Conservation (phyloP, 2,888 invertebrate genomes). For the Tubulanus polymorphus region DNA sequence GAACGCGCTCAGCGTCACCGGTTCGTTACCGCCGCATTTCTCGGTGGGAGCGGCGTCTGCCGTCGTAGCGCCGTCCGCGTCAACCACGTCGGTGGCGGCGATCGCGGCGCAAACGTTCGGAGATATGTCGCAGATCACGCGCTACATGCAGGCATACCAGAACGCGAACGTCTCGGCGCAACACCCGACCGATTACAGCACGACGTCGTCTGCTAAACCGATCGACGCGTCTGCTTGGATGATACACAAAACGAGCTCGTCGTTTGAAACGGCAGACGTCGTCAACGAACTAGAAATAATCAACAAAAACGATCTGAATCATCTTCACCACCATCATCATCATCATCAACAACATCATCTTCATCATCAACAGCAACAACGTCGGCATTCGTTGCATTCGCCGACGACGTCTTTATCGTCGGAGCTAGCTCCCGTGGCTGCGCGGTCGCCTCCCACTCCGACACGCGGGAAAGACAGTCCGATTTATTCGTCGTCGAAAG, state of each 20-base stretch:
- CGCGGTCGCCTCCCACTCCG: background rate
- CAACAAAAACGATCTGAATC: too few species aligned
- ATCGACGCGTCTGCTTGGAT: background rate
- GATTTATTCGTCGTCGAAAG: background rate
- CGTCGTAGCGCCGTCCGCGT: background rate
- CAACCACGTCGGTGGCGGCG: background rate
- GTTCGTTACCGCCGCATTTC: background rate
- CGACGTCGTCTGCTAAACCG: background rate
- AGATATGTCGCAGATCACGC: background rate
- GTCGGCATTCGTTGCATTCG: background rate
- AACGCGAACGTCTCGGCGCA: background rate
- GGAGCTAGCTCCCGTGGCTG: background rate
- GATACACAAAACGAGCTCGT: background rate
- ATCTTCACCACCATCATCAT: too few species aligned
- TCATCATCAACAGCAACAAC: background rate
- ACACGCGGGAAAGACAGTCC: too few species aligned
- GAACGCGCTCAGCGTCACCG: background rate
- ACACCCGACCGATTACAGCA: background rate
- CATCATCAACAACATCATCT: too few species aligned
- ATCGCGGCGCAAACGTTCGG: too few species aligned
- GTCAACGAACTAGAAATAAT: too few species aligned
- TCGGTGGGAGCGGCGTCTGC: background rate
- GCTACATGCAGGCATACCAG: conserved; percentile 1
- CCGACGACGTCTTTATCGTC: background rate
- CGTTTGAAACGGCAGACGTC: background rate